Evolutionary conservation across 2,113 vertebrate genomes (phyloP), one percentile per base, ranked within the genome.

Genomic region (Octodon degus): DNA sequence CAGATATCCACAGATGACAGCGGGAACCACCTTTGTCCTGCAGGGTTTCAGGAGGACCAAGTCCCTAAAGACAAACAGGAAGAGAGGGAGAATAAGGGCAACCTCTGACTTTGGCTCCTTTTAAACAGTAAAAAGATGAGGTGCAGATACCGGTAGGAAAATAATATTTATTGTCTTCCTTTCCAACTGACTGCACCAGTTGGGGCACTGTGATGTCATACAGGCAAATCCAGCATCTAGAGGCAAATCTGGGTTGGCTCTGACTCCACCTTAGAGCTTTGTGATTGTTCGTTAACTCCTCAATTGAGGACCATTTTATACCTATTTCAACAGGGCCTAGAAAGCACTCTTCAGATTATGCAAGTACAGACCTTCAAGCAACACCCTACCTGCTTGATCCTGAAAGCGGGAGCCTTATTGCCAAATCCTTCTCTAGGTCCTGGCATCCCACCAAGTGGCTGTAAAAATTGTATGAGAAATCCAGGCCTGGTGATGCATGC

Each of bases 151-250:
- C n/a, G 58, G 20, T 80, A 68, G 55, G 65, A 74, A 96, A 93
- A 74, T 27, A 37, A 17, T 55, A 86, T 65, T 86, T 96, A 62
- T 24, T 81, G 53, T 82, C 40, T 92, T 74, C 85, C 58, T 93
- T 40, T 94, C 58, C 60, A 79, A 74, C 14, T 47, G 32, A 68
- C 12, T 79, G 10, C 12, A 47, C 53, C 10, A 50, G 1, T n/a
- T 10, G 50, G 24, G 60, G 77, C 10, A 81, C 76, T 86, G 55
- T 60, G 30, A 84, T 65, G 27, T 67, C 76, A 70, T 79, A 32
- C 76, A 86, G 34, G 77, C 50, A 80, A 93, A 91, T 24, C 2
- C 72, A 95, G 65, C 53, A 83, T 86, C 83, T 53, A 83, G n/a
- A 94, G 68, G 37, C 40, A 70, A 32, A 84, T 72, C 60, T 89